Conservation (phyloP, 1,140 invertebrate species). For the Panagrolaimus sp. region DNA sequence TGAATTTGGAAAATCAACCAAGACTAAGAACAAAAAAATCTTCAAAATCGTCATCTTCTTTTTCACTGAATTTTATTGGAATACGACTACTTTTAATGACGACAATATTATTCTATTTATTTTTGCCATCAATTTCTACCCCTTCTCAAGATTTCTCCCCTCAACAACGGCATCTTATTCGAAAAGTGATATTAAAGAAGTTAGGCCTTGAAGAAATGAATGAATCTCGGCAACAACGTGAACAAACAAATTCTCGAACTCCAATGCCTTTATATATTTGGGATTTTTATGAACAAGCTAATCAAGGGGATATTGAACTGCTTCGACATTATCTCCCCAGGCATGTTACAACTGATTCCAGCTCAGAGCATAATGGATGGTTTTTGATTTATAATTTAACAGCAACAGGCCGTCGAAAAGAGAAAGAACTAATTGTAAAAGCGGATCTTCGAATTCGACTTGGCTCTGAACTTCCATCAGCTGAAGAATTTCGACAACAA, state of each 20-base stretch:
- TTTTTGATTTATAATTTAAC: not conserved
- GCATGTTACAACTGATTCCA: not conserved
- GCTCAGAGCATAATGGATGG: not conserved
- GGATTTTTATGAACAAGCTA: not conserved
- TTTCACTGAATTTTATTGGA: no score
- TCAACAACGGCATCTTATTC: no score
- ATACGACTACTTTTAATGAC: no score
- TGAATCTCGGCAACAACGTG: no score
- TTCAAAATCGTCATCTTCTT: no score
- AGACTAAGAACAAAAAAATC: no score
- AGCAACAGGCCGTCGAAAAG: not conserved
- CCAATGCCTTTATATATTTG: not conserved
- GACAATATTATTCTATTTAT: no score
- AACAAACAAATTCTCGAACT: not conserved
- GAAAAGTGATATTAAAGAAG: no score
- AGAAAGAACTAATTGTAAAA: slow-evolving; percentile 4
- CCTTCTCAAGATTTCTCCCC: no score
- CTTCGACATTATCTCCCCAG: not conserved
- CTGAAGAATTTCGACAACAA: not conserved
- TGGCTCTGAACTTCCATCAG: not conserved
- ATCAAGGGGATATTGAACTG: not conserved
- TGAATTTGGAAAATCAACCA: no score
- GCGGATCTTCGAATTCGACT: not conserved
- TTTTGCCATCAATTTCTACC: no score
- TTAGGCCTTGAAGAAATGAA: no score